A percentile compares a stretch with the other conserved stretches of the same genome.
Evolutionary conservation across 2,888 invertebrate genomes (phyloP).

Genomic region (Platerodrilus igneus): DNA sequence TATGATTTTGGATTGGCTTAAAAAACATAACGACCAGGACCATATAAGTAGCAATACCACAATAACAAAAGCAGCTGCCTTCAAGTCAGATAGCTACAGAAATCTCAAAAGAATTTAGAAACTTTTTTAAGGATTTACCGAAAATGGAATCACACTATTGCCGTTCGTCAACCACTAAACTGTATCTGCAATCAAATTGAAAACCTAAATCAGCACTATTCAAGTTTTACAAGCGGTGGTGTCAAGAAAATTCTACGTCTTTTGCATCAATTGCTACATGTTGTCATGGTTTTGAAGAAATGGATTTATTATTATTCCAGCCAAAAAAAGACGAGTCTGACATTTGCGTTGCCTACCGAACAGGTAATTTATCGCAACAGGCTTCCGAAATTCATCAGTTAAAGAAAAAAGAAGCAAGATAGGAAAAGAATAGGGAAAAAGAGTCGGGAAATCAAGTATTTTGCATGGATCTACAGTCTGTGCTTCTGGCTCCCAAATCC

Average conservation of each 20-base stretch:
- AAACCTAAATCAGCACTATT: not conserved
- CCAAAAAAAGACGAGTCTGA: conserved; percentile 7
- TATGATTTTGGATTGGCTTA: too few species aligned
- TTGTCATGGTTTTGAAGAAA: not conserved
- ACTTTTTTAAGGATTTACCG: not conserved
- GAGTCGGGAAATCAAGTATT: conserved; percentile 3
- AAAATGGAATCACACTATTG: conserved; percentile 4
- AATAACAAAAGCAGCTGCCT: not conserved
- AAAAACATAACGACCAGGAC: conserved; percentile 1
- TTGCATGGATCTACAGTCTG: conserved; percentile 5
- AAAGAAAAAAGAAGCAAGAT: conserved; percentile 1
- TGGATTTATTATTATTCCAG: not conserved
- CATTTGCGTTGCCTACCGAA: conserved; percentile 1
- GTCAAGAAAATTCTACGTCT: not conserved
- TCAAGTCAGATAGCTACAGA: not conserved
- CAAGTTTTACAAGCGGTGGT: not conserved
- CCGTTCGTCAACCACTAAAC: not conserved
- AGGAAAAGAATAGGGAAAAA: conserved; percentile 2
- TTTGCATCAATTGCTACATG: not conserved
- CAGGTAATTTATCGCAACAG: not conserved
- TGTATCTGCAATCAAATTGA: not conserved
- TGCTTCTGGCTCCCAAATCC: conserved; percentile 4
- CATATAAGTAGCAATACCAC: not conserved
- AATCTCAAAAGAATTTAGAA: not conserved
- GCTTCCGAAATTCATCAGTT: not conserved